Conservation (phyloP, 2,888 invertebrate genomes). For the Megalurothrips usitatus region DNA sequence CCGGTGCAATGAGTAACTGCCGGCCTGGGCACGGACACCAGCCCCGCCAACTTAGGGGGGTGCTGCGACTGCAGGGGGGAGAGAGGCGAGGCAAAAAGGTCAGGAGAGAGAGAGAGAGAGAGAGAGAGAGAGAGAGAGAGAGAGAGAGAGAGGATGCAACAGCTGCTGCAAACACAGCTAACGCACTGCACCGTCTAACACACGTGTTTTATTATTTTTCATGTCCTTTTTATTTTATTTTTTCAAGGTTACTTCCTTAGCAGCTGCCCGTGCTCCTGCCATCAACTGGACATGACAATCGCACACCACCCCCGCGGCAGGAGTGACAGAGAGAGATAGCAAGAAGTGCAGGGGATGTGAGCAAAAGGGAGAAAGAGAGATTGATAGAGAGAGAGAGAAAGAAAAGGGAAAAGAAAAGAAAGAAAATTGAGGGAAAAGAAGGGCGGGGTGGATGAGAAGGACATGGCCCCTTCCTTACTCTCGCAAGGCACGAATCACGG, state of each 20-base stretch:
- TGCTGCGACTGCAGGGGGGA: not conserved
- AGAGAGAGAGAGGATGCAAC: too few species aligned
- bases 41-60: too few species aligned
- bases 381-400: not conserved
- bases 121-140: too few species aligned
- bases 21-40: too few species aligned
- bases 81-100: not conserved
- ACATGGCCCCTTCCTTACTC: not conserved
- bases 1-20: too few species aligned
- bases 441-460: not conserved
- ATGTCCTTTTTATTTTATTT: too few species aligned
- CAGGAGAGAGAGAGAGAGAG: not conserved
- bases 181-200: too few species aligned
- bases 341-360: not conserved
- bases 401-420: slow-evolving; percentile 32
- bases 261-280: too few species aligned
- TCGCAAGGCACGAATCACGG: not conserved
- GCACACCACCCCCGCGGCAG: not conserved
- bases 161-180: too few species aligned
- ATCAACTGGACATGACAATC: too few species aligned
- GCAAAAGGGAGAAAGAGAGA: not conserved
- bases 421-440: slow-evolving; percentile 29
- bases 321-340: not conserved
- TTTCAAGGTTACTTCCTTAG: too few species aligned
- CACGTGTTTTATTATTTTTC: too few species aligned